Evolutionary conservation across 30 jellyfish, hydroid and myxozoan species (phyloP).

Genomic region (Cassiopea andromeda): DNA sequence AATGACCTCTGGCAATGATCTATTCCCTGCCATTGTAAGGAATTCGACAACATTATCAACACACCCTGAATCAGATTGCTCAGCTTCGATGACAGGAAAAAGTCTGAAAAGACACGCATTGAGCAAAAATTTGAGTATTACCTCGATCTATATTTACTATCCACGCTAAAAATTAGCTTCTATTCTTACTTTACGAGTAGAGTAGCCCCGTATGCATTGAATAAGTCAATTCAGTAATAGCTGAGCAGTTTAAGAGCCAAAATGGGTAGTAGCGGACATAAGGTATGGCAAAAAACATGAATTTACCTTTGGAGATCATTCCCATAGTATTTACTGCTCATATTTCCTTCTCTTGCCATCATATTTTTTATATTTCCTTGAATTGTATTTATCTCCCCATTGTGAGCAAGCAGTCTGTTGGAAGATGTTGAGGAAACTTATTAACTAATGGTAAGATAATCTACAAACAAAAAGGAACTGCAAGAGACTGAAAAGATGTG

Average conservation of each 20-base stretch:
- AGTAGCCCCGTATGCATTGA: too few species aligned
- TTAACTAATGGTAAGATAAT: not conserved
- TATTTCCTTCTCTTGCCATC: conserved; percentile 75
- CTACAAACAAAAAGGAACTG: too few species aligned
- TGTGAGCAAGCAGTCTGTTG: conserved; percentile 72
- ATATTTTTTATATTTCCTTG: conserved; percentile 78
- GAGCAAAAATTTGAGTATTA: too few species aligned
- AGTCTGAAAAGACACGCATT: too few species aligned
- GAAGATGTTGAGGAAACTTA: not conserved
- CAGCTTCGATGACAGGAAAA: conserved; percentile 82
- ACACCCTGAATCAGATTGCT: conserved; percentile 83
- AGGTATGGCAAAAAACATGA: not conserved
- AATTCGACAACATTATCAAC: conserved; percentile 79
- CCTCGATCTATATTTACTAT: too few species aligned
- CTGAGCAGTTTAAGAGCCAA: not conserved
- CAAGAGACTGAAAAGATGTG: too few species aligned
- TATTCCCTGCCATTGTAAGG: conserved; percentile 71
- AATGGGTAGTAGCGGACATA: not conserved
- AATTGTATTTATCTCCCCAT: conserved; percentile 80
- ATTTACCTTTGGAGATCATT: conserved; percentile 59
- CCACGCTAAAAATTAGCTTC: too few species aligned
- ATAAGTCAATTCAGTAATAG: not conserved
- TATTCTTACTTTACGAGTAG: too few species aligned
- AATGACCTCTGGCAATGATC: conserved; percentile 75
- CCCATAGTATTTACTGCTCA: conserved; percentile 57